Conservation (phyloP, 92 coral and sea anemone genomes). For the Siderastrea siderea region DNA sequence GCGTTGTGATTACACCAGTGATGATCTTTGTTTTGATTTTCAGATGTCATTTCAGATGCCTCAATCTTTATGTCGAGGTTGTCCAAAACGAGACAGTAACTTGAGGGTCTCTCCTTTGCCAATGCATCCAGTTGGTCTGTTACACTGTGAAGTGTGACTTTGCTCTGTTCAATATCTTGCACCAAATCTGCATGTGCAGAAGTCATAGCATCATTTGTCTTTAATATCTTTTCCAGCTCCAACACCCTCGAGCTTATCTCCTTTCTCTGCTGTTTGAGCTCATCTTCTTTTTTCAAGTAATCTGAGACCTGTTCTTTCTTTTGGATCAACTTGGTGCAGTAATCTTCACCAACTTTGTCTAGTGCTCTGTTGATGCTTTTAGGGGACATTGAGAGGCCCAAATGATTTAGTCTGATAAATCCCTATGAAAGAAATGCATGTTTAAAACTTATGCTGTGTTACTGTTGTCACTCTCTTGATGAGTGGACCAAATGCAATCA, state of each 20-base stretch:
- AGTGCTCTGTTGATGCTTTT: conserved; percentile 65
- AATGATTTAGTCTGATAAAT: conserved; percentile 46
- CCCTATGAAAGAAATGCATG: conserved; percentile 3
- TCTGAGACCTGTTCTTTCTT: conserved; percentile 15
- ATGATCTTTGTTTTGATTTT: conserved; percentile 67
- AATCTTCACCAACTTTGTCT: conserved; percentile 53
- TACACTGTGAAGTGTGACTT: not conserved
- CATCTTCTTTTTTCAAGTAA: not conserved
- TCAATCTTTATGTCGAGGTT: conserved; percentile 49
- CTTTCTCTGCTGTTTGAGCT: not conserved
- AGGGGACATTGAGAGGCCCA: conserved; percentile 57
- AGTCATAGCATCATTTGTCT: not conserved
- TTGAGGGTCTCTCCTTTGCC: conserved; percentile 6
- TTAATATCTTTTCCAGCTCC: not conserved
- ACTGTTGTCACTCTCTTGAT: no score
- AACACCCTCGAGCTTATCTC: not conserved
- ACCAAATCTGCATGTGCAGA: conserved; percentile 7
- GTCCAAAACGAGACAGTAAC: conserved; percentile 28
- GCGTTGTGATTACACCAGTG: conserved; percentile 75
- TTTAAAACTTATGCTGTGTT: no score
- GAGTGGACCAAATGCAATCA: no score
- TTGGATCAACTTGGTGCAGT: conserved; percentile 3
- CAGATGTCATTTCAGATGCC: conserved; percentile 77
- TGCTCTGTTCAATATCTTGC: not conserved
- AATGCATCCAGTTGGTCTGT: not conserved